Base-by-base conservation (phyloP, 2,888 invertebrate species). In the Phytoseiulus persimilis region DNA sequence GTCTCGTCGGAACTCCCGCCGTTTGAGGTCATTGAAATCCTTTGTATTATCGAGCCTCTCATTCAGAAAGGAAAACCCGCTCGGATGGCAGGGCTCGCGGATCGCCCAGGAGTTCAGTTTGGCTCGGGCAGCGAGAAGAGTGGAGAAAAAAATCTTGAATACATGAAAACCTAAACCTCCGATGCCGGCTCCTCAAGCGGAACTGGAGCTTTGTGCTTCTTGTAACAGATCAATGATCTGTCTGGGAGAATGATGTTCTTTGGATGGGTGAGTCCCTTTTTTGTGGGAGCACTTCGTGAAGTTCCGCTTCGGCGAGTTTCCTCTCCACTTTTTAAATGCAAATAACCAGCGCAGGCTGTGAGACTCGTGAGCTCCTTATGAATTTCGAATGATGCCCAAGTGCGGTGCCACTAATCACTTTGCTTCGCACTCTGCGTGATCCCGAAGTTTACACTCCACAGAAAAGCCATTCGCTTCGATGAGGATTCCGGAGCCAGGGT, bases 181-280 rank as follows among this genome's bases (percentile, higher is more conserved):
- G 2, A 28, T 65, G 65, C 65, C 65, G 18, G 23, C 28, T 65
- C 28, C 65, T 65, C 65, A 28, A 65, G 65, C 65, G 65, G 65
- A 65, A 65, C 65, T 23, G 65, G 65, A 9, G 14, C 65, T 65
- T 65, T 28, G 65, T 65, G 65, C 65, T 65, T 65, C 11, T 65
- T 65, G 65, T 65, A 65, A 65, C 65, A 65, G 65, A 65, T 65
- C 65, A 65, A 65, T 65, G 65, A 65, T 65, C 65, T 65, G 65
- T 65, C 65, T 23, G 65, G 65, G 65, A 65, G 65, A 65, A 14
- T 65, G 65, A 65, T 65, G 65, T 65, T 39, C 65, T 28, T 23
- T 14, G 65, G 65, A 23, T 65, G 65, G 65, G 65, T 23, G 65
- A 65, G 65, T 65, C 65, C 65, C 65, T 65, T 65, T 65, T 65